Evolutionary conservation across 92 coral and sea anemone species (phyloP).

Genomic region (Epizoanthus illoricatus): DNA sequence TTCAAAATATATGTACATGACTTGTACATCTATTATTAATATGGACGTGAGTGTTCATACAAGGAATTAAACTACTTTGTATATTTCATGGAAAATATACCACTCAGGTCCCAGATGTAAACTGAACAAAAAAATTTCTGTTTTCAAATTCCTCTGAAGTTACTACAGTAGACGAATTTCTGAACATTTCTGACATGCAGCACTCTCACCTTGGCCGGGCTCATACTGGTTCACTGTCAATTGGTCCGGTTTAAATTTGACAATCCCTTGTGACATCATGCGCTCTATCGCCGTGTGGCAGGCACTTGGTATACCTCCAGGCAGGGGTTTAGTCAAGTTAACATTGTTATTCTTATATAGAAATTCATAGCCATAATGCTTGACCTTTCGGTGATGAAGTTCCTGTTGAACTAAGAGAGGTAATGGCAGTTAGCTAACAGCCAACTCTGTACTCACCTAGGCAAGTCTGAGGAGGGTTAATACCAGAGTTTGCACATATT

Average conservation of each 20-base stretch:
- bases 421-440: not conserved
- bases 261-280: slow-evolving; percentile 61
- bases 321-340: slow-evolving; percentile 75
- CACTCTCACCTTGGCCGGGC: slow-evolving; percentile 88
- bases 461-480: no score
- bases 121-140: no score
- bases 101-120: no score
- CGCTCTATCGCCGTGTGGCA: slow-evolving; percentile 64
- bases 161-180: no score
- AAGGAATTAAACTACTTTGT: no score
- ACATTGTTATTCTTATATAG: slow-evolving; percentile 85
- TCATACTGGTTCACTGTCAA: slow-evolving; percentile 88
- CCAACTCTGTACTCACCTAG: no score
- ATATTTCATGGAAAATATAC: no score
- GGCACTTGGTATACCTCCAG: slow-evolving; percentile 81
- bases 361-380: slow-evolving; percentile 96
- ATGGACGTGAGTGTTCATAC: no score
- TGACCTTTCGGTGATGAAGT: slow-evolving; percentile 91
- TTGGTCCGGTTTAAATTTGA: slow-evolving; percentile 81
- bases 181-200: not conserved
- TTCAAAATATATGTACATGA: no score
- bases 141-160: no score
- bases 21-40: no score
- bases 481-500: no score
- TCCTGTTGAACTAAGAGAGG: slow-evolving; percentile 68